These are phyloP conservation scores for Protobothrops mucrosquamatus DNA, from an alignment of 2,113 vertebrate genomes.

Conservation along the genomic window DNA sequence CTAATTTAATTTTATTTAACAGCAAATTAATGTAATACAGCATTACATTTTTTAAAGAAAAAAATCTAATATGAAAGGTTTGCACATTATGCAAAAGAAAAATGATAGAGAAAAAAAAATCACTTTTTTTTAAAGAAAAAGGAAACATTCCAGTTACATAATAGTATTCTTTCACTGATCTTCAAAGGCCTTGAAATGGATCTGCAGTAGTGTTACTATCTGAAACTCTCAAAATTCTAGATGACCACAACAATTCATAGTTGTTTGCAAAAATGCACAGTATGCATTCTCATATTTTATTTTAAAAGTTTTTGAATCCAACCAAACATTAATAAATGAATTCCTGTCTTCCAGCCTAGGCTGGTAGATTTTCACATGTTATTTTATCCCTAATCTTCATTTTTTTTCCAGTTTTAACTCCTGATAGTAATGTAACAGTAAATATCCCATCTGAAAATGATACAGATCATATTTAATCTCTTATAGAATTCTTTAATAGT, in stretches of 20 bases:
- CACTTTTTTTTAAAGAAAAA: not conserved
- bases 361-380: not conserved
- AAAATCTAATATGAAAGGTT: not conserved
- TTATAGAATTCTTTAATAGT: not conserved
- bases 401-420: not conserved
- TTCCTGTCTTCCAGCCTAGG: not conserved
- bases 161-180: not conserved
- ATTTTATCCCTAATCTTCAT: not conserved
- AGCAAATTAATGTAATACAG: not conserved
- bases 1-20: not conserved
- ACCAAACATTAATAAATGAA: not conserved
- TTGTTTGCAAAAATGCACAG: not conserved
- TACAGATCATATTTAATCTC: not conserved
- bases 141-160: not conserved
- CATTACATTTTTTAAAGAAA: not conserved
- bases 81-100: not conserved
- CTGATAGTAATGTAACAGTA: conserved; percentile 6
- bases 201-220: not conserved
- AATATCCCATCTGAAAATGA: not conserved
- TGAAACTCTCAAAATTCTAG: not conserved
- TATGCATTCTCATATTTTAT: not conserved
- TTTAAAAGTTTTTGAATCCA: not conserved
- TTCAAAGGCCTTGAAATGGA: not conserved
- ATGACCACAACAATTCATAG: not conserved
- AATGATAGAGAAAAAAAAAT: not conserved